Percentiles rank a stretch among this genome's conserved stretches.
phyloP scores from a whole-genome alignment of 2,797 vertebrate genomes.

The Takifugu rubripes region DNA sequence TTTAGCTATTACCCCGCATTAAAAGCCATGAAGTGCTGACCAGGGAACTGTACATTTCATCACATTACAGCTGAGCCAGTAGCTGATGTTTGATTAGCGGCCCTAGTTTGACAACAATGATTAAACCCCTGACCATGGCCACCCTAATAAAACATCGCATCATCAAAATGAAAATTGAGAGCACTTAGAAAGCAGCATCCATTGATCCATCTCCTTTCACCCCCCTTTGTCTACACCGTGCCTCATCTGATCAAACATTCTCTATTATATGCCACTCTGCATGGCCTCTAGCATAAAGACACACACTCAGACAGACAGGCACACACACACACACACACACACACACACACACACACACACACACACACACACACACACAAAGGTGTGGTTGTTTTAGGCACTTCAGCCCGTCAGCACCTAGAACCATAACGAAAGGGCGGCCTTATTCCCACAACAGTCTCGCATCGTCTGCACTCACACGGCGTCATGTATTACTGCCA shows the following conservation, averaged over 20 bases:
- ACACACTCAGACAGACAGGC: constrained; percentile 8
- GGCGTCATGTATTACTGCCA: constrained; percentile 74
- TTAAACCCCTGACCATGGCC: constrained; percentile 46
- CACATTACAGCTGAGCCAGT: constrained; percentile 42
- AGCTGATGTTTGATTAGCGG: constrained; percentile 41
- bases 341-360: background rate
- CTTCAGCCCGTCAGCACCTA: constrained; percentile 60
- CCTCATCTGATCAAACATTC: constrained; percentile 27
- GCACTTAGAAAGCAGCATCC: constrained; percentile 22
- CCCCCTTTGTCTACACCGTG: constrained; percentile 23
- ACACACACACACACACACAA: constrained; percentile 2
- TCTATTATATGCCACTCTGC: constrained; percentile 59
- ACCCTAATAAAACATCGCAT: constrained; percentile 46
- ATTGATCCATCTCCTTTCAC: constrained; percentile 35
- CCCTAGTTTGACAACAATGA: constrained; percentile 54
- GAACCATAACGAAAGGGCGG: constrained; percentile 55
- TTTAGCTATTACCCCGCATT: constrained; percentile 1
- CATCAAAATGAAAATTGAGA: constrained; percentile 41
- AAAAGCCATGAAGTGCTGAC: constrained; percentile 23
- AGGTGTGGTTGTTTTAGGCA: constrained; percentile 42
- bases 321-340: constrained; percentile 8
- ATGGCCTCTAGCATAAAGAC: constrained; percentile 26
- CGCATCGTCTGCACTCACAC: constrained; percentile 64
- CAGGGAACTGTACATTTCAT: constrained; percentile 31
- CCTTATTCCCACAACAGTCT: constrained; percentile 60